Percentiles rank a stretch among this genome's conserved stretches.
phyloP scores from a whole-genome alignment of 2,797 vertebrate species.

The Naso thynnoides region DNA sequence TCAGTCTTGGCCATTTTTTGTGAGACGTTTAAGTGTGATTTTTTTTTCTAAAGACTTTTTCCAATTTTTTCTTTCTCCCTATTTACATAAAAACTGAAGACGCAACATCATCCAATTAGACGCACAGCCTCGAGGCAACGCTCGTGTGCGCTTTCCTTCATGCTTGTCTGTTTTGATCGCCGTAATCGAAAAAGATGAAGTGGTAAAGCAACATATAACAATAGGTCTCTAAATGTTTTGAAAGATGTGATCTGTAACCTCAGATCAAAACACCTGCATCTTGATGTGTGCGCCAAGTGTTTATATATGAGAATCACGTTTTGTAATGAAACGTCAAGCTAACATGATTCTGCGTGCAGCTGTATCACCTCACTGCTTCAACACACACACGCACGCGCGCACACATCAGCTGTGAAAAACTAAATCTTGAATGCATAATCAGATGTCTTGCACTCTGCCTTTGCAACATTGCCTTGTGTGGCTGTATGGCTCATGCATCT shows the following conservation, averaged over 20 bases:
- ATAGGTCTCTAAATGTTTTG: background rate
- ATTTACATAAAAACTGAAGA: background rate
- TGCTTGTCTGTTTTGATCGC: background rate
- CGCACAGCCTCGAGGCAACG: background rate
- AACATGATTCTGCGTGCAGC: background rate
- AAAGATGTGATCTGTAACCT: background rate
- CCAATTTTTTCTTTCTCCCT: background rate
- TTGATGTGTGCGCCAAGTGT: background rate
- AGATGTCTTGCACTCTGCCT: background rate
- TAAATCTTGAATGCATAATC: background rate
- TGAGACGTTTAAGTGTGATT: background rate
- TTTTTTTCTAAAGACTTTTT: background rate
- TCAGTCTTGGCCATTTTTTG: background rate
- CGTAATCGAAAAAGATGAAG: background rate
- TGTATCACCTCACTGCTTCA: background rate
- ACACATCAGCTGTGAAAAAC: background rate
- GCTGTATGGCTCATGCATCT: background rate
- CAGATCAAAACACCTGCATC: background rate
- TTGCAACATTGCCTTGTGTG: background rate
- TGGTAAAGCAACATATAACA: background rate
- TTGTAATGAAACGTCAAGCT: background rate
- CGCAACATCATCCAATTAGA: slow-evolving; percentile 1
- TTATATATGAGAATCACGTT: background rate
- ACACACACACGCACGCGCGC: background rate
- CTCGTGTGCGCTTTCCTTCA: background rate